Conservation (phyloP, 1,140 invertebrate genomes). For the Plodia interpunctella region DNA sequence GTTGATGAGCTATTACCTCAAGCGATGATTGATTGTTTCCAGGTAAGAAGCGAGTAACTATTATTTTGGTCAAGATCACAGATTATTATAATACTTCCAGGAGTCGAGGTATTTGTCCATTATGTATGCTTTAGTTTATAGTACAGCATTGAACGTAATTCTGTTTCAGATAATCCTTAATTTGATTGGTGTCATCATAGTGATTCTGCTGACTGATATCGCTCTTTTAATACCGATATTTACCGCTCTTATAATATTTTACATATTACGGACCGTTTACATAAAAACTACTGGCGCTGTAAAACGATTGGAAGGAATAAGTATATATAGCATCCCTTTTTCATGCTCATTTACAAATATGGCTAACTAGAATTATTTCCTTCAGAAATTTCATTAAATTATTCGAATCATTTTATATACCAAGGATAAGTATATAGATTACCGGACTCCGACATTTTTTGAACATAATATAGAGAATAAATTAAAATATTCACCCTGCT, state of each 20-base stretch:
- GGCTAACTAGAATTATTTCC: no score
- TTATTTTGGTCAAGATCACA: no score
- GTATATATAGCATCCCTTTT: conserved; percentile 79
- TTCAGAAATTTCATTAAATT: no score
- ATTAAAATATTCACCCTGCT: no score
- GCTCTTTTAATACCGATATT: conserved; percentile 86
- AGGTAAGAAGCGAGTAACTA: no score
- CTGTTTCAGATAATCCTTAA: conserved; percentile 80
- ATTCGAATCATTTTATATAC: no score
- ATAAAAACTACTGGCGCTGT: conserved; percentile 87
- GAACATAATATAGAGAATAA: no score
- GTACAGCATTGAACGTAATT: not conserved
- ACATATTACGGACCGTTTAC: conserved; percentile 85
- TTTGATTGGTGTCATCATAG: conserved; percentile 80
- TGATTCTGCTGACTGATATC: conserved; percentile 87
- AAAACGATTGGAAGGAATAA: conserved; percentile 89
- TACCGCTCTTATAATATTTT: conserved; percentile 83
- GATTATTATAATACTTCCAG: no score
- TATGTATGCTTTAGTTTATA: conserved; percentile 5
- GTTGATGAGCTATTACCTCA: conserved; percentile 91
- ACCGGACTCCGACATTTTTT: no score
- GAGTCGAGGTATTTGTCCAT: no score
- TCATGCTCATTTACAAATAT: no score
- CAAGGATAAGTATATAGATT: no score
- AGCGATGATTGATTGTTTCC: conserved; percentile 82